Base-by-base conservation (phyloP, 2,888 invertebrate species). In the Cataglyphis albicans region DNA sequence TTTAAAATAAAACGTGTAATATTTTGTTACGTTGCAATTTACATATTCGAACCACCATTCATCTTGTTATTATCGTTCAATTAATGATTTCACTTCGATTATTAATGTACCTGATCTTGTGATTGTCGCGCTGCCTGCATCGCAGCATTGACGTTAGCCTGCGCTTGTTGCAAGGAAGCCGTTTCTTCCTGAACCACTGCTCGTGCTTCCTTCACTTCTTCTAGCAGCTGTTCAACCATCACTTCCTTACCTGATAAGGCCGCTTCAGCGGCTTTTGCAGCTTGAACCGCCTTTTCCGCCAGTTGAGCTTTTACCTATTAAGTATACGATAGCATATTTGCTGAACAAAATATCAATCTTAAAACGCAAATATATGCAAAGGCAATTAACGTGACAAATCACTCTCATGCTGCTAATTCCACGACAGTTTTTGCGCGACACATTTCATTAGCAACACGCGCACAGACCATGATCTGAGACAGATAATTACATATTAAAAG, bases 301-400 rank as follows among this genome's bases (percentile, higher is more conserved):
- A 93, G 81, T 65, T 93, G 93, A n/a, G 91, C 84, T 81, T 93
- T 93, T 35, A 93, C 93, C 93, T 93, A 63, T n/a, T 65, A 81
- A 32, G 32, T 18, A 21, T 12, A 32, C 4, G 25, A 32, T 59
- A 1, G 12, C 7, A 38, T 10, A 73, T 63, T 75, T 35, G 25
- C 32, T 55, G 12, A 76, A 57, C 18, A 32, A 76, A 72, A 72
- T 80, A 70, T 21, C n/a, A 38, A 68, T 78, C 41, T 68, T 21
- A 78, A 41, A 57, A 68, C 10, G 9, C 25, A 25, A 7, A n/a
- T 32, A 6, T 52, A 18, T 44, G 12, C 25, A 18, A 35, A 64
- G 32, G 15, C 44, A 70, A 59, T 59, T 57, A 59, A 59, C 25
- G 18, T 44, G 6, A 18, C 25, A 78, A 59, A 78, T 78, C 1